Conservation (phyloP, 2,797 vertebrate species). For the Poecilia wingei region DNA sequence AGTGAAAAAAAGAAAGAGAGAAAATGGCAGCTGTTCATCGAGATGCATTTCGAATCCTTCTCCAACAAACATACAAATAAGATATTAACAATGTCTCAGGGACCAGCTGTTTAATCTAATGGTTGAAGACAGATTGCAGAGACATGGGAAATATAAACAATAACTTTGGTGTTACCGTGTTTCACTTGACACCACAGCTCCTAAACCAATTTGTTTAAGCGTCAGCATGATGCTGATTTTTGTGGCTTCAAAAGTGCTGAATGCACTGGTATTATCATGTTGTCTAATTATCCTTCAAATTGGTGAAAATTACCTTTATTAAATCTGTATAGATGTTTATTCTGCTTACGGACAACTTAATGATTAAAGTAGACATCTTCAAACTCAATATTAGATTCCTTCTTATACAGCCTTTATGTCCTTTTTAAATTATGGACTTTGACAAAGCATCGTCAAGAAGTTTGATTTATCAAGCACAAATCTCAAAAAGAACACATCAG, state of each 20-base stretch:
- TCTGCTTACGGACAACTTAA: neutral
- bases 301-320: neutral
- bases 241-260: neutral
- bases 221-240: neutral
- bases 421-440: neutral
- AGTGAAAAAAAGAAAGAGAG: conserved; percentile 9
- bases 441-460: neutral
- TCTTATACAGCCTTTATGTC: neutral
- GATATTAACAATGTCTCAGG: neutral
- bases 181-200: neutral
- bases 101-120: conserved; percentile 9
- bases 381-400: neutral
- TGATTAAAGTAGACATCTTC: neutral
- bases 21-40: conserved; percentile 16
- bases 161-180: neutral
- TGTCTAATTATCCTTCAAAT: neutral
- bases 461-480: neutral
- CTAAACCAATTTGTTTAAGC: neutral
- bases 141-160: neutral
- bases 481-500: neutral
- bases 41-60: neutral
- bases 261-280: neutral
- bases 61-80: neutral
- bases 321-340: neutral
- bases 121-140: conserved; percentile 3